Conservation (phyloP, 2,113 vertebrate species). For the Apaloderma vittatum region DNA sequence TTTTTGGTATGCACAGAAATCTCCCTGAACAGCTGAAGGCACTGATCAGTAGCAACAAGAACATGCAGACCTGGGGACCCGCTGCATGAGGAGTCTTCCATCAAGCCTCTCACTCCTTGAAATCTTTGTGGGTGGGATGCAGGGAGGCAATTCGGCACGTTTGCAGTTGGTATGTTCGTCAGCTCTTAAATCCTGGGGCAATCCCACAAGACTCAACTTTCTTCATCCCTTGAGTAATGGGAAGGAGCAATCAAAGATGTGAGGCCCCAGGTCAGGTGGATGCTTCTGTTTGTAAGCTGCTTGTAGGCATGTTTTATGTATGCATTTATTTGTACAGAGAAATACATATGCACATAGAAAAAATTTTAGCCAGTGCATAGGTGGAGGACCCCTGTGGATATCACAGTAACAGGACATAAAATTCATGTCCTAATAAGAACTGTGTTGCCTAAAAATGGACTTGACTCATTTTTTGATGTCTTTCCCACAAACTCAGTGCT, state of each 20-base stretch:
- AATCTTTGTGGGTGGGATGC: not conserved
- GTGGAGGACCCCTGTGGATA: not conserved
- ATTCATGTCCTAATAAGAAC: not conserved
- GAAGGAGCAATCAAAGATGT: not conserved
- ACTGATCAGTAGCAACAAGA: not conserved
- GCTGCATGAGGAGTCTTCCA: not conserved
- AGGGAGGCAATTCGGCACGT: rapidly evolving
- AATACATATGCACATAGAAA: not conserved
- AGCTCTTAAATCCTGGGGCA: not conserved
- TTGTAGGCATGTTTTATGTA: not conserved
- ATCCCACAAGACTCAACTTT: rapidly evolving
- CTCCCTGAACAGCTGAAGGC: not conserved
- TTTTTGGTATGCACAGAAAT: not conserved
- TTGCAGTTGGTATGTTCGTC: rapidly evolving
- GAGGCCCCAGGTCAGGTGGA: not conserved
- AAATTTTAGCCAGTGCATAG: not conserved
- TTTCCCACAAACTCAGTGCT: not conserved
- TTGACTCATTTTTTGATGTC: not conserved
- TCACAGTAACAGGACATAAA: not conserved
- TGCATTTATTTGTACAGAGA: not conserved
- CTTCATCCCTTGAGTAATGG: not conserved
- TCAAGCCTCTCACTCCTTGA: not conserved
- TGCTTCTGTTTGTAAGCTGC: not conserved
- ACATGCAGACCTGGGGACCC: not conserved
- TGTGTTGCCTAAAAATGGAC: not conserved